These are phyloP conservation scores for Blastobasis lacticolella DNA, from an alignment of 2,888 invertebrate genomes.

Conservation along the genomic window DNA sequence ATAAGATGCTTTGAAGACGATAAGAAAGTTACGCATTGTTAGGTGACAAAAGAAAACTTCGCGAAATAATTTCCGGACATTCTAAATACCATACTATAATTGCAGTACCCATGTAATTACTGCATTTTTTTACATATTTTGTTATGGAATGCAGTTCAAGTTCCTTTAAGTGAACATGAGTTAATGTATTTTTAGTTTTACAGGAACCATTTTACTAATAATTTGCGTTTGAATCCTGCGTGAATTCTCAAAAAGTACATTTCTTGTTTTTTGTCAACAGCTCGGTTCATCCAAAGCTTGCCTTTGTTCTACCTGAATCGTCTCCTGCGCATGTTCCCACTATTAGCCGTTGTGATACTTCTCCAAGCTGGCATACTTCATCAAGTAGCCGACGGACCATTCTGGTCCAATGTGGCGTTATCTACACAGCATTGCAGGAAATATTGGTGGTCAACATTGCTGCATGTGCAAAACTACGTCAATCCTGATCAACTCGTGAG, in stretches of 20 bases:
- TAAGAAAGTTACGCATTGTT: no score
- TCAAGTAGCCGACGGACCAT: slow-evolving; percentile 37
- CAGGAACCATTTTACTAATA: no score
- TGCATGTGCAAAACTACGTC: slow-evolving; percentile 67
- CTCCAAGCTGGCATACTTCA: slow-evolving; percentile 36
- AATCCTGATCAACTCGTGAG: slow-evolving; percentile 32
- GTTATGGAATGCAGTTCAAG: no score
- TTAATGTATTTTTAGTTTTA: no score
- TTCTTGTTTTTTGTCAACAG: slow-evolving; percentile 18
- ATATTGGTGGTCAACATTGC: slow-evolving; percentile 63
- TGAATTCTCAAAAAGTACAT: background rate
- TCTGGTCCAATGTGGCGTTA: slow-evolving; percentile 55
- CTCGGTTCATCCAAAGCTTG: slow-evolving; percentile 30
- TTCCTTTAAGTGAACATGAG: no score
- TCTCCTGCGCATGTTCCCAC: slow-evolving; percentile 39
- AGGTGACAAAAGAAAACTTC: no score
- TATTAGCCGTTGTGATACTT: slow-evolving; percentile 32
- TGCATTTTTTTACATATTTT: no score
- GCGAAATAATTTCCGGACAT: no score
- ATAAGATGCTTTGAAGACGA: no score
- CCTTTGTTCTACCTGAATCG: slow-evolving; percentile 41
- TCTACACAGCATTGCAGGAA: slow-evolving; percentile 39
- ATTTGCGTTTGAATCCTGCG: no score
- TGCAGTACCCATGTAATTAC: no score
- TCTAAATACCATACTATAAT: no score